Conservation (phyloP, 2,888 invertebrate genomes). For the Yponomeuta cagnagella region DNA sequence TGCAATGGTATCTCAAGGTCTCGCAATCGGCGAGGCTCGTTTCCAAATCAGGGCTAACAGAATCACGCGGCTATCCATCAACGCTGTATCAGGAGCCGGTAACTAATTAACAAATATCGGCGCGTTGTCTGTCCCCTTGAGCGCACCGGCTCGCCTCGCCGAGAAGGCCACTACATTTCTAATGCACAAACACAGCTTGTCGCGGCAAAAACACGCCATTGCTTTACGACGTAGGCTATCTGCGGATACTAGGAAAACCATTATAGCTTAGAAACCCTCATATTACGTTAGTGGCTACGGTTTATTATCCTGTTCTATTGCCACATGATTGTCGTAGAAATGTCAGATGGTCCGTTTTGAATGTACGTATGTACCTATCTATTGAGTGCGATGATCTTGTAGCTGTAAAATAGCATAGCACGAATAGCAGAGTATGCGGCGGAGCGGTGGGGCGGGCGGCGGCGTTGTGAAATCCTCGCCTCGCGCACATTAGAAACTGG, state of each 20-base stretch:
- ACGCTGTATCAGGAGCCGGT: slow-evolving; percentile 29
- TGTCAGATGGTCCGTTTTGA: slow-evolving; percentile 4
- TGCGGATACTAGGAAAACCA: not conserved
- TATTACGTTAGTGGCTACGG: not conserved
- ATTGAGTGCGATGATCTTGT: slow-evolving; percentile 23
- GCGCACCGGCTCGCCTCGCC: slow-evolving; percentile 59
- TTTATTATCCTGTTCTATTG: slow-evolving; percentile 4
- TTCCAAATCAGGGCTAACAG: slow-evolving; percentile 16
- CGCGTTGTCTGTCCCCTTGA: slow-evolving; percentile 52
- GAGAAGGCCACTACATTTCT: slow-evolving; percentile 65
- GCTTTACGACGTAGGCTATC: not conserved
- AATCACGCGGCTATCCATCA: slow-evolving; percentile 19
- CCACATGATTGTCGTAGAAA: slow-evolving; percentile 10
- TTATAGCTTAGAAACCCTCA: not conserved
- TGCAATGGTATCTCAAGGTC: not conserved
- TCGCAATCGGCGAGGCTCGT: not conserved
- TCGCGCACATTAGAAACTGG: slow-evolving; percentile 72
- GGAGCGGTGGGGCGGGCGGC: slow-evolving; percentile 49
- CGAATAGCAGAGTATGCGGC: slow-evolving; percentile 41
- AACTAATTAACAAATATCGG: slow-evolving; percentile 56
- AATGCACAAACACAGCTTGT: slow-evolving; percentile 32
- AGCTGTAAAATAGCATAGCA: slow-evolving; percentile 44
- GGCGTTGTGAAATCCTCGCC: slow-evolving; percentile 65
- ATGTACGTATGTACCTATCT: not conserved
- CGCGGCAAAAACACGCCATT: slow-evolving; percentile 4